A percentile compares a stretch with the other conserved stretches of the same genome.
These are phyloP conservation scores for Chrysogorgia sp. DNA, from an alignment of 92 coral and sea anemone genomes.

Conservation along the genomic window DNA sequence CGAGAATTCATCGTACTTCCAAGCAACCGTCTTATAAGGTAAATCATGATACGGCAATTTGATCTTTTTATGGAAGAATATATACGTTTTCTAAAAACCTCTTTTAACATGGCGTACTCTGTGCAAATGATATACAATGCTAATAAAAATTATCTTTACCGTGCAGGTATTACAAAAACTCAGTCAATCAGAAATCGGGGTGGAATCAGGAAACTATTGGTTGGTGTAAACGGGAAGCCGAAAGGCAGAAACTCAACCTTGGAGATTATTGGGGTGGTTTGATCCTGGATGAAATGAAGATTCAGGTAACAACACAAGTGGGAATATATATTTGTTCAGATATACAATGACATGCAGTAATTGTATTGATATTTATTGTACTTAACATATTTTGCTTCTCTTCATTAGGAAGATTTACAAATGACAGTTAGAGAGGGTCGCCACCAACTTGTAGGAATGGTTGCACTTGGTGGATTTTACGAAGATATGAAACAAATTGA, in stretches of 20 bases:
- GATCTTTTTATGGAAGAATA: too few species aligned
- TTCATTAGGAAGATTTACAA: constrained; percentile 19
- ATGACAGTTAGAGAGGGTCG: constrained; percentile 33
- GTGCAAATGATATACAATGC: too few species aligned
- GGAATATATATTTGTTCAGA: background rate
- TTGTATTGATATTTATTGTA: background rate
- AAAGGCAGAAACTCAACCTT: constrained; percentile 1
- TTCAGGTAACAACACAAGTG: constrained; percentile 18
- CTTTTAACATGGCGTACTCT: too few species aligned
- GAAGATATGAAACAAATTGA: background rate
- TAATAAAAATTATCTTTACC: background rate
- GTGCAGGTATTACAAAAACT: constrained; percentile 17
- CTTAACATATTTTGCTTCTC: background rate
- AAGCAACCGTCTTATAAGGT: constrained; percentile 34
- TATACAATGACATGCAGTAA: background rate
- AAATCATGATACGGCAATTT: background rate
- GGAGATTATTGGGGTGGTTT: constrained; percentile 40
- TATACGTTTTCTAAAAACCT: too few species aligned
- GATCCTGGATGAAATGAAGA: constrained; percentile 40
- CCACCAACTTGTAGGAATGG: constrained; percentile 31
- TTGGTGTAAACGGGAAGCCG: constrained; percentile 43
- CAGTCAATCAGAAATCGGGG: constrained; percentile 5
- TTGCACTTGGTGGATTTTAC: constrained; percentile 3
- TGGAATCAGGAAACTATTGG: constrained; percentile 32
- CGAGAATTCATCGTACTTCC: constrained; percentile 4